Base-by-base conservation (phyloP, 2,888 invertebrate genomes). In the Chloromyia formosa region DNA sequence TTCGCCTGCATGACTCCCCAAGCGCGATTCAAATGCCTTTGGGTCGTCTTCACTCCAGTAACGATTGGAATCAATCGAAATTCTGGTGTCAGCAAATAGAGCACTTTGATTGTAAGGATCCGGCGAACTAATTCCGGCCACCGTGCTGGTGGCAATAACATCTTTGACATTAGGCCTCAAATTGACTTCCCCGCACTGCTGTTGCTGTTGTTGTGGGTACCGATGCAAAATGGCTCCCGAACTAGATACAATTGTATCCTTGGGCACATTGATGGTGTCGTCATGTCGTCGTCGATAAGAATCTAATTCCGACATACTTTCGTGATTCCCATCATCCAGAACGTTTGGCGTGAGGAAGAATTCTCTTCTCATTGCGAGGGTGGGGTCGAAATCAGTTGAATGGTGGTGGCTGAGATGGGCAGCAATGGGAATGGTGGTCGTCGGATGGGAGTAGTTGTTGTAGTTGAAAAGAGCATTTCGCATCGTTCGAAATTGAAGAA, bases 401-500 rank as follows among this genome's bases (percentile, higher is more conserved):
- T 45, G 45, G 27, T 35, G 27, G 27, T 35, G 27, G 45, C 35
- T 49, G 10, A 66, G 35, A 35, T 71, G 10, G 18, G 16, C 35
- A 3, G 35, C 18, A 14, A 71, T 16, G 3, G 71, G 58, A 16
- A 56, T 18, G 1, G 58, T 35, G 3, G 49, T n/a, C 2, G 49
- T 12, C 49, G 49, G 16, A n/a, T 12, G 49, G 14, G 49, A 3
- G 58, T 71, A 71, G 42, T 53, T 68, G 66, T 18, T 42, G 68
- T 53, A 35, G 58, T 60, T 22, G 20, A 20, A 53, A n/a, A 27
- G 62, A 42, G 42, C 40, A 42, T 56, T 56, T 18, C 54, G 45
- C 18, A 74, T 54, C 16, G 74, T 22, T 77, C 84, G 83, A n/a
- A 81, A 79, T 75, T 85, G 84, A 22, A 84, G 83, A 76, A 85